Conservation (phyloP, 2,888 invertebrate genomes). For the Melitaea athalia region DNA sequence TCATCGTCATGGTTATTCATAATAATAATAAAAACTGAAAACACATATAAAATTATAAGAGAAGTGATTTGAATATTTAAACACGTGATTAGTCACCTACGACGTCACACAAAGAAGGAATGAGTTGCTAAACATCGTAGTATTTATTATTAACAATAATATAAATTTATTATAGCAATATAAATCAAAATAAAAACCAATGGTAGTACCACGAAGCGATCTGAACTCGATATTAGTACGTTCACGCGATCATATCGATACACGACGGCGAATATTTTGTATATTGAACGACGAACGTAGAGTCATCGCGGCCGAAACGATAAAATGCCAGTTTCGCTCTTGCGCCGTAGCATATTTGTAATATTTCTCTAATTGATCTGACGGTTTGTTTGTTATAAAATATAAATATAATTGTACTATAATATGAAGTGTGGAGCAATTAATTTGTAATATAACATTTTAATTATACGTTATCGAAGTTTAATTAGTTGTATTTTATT, state of each 20-base stretch:
- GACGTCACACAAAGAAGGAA: no score
- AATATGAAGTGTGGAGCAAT: neutral
- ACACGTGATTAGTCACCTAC: no score
- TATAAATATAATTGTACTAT: neutral
- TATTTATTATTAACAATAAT: neutral
- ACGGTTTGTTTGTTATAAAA: conserved; percentile 10
- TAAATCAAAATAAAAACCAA: conserved; percentile 37
- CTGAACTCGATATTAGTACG: conserved; percentile 61
- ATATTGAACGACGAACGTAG: conserved; percentile 62
- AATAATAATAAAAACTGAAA: no score
- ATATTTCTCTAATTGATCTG: conserved; percentile 46
- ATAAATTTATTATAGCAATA: neutral
- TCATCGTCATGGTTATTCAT: no score
- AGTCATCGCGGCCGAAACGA: conserved; percentile 54
- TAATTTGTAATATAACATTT: neutral
- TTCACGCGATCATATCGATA: conserved; percentile 69
- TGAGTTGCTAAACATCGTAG: neutral
- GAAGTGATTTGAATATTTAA: no score
- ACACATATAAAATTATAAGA: no score
- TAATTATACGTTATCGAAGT: no score
- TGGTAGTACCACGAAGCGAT: conserved; percentile 51
- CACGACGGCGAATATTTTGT: conserved; percentile 72
- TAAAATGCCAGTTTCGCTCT: conserved; percentile 56
- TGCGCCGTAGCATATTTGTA: conserved; percentile 45
- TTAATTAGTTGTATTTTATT: no score